Percentiles rank a stretch among this genome's conserved stretches.
Conservation (phyloP, 2,113 vertebrate genomes). For the Rostratula benghalensis region DNA sequence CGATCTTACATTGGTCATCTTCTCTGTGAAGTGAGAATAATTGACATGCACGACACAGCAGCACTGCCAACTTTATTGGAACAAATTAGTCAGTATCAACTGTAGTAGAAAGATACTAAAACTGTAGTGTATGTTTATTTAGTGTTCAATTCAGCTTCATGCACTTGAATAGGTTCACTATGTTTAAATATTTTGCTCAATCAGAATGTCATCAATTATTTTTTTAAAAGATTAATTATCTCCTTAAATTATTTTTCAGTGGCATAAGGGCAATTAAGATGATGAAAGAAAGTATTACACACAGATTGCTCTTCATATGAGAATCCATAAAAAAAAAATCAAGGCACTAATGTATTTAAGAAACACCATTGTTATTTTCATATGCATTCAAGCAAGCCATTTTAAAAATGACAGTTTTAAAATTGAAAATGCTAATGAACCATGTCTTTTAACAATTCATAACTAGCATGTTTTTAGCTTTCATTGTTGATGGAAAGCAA, state of each 20-base stretch:
- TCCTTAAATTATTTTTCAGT: background rate
- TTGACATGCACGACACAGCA: accelerated
- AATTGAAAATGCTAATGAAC: background rate
- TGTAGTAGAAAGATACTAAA: background rate
- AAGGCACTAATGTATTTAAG: background rate
- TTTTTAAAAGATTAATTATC: background rate
- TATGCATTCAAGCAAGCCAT: background rate
- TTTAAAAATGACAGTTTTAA: background rate
- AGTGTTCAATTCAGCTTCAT: background rate
- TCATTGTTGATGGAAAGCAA: background rate
- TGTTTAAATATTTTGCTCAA: background rate
- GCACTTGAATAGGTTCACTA: background rate
- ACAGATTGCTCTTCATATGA: background rate
- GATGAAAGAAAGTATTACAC: background rate
- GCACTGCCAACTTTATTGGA: background rate
- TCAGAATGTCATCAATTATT: background rate
- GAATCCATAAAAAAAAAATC: background rate
- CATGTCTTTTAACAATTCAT: background rate
- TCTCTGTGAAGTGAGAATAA: background rate
- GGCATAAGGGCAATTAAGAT: background rate
- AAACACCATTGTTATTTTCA: background rate
- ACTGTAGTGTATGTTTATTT: background rate
- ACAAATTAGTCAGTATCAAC: background rate
- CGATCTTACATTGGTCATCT: background rate
- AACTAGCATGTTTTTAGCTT: background rate